A percentile compares a stretch with the other conserved stretches of the same genome.
phyloP scores from a whole-genome alignment of 2,113 vertebrate genomes.

The Zapus hudsonius region DNA sequence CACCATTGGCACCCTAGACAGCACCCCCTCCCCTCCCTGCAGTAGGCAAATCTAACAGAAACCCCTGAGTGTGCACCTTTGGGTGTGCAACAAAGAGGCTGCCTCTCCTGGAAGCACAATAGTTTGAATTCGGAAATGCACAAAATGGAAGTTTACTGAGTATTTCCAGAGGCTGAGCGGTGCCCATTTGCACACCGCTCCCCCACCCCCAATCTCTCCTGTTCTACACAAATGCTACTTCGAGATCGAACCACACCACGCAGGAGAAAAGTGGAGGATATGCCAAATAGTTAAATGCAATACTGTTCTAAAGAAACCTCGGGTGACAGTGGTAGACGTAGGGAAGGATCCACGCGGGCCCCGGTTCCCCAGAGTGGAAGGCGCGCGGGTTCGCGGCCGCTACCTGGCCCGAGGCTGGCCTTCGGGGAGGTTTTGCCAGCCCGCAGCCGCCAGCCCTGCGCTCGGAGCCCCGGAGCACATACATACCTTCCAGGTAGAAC shows the following conservation, averaged over 20 bases:
- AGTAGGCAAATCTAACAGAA: neutral
- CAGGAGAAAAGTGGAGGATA: fast-evolving
- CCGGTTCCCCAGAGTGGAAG: neutral
- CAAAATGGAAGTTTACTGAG: conserved; percentile 54
- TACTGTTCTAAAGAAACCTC: neutral
- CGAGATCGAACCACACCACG: neutral
- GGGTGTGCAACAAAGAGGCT: neutral
- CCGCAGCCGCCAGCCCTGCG: neutral
- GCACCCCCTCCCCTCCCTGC: no score
- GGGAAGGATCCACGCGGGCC: neutral
- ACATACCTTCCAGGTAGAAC: conserved; percentile 94
- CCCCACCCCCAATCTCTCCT: neutral
- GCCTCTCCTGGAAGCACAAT: neutral
- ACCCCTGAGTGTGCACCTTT: neutral
- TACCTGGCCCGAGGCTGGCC: fast-evolving
- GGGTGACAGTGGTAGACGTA: neutral
- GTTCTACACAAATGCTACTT: neutral
- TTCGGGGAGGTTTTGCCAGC: neutral
- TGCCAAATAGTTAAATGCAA: neutral
- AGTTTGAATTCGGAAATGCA: conserved; percentile 40
- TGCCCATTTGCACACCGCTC: neutral
- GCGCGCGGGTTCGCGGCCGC: neutral
- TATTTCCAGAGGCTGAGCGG: neutral
- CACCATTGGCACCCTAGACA: neutral
- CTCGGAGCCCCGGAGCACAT: neutral